These are phyloP conservation scores for Astyanax mexicanus DNA, from an alignment of 2,797 vertebrate species.

Conservation along the genomic window DNA sequence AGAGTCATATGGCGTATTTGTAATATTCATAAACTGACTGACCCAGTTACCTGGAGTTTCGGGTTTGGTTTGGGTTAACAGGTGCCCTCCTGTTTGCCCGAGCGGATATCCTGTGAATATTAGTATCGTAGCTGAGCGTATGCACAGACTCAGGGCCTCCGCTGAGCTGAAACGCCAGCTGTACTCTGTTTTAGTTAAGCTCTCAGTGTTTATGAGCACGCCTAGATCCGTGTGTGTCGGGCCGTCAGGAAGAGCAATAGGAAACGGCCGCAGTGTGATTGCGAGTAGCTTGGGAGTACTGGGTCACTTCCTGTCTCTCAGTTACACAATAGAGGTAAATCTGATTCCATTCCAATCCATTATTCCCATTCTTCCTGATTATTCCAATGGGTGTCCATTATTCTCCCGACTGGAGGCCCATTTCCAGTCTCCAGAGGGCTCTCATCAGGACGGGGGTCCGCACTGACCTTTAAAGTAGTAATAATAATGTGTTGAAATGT, in stretches of 20 bases:
- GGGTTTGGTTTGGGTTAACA: not conserved
- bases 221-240: constrained; percentile 52
- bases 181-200: constrained; percentile 11
- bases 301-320: constrained; percentile 65
- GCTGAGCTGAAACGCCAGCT: not conserved
- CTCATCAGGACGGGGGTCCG: constrained; percentile 22
- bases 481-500: constrained; percentile 15
- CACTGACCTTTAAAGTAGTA: not conserved
- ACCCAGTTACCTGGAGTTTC: constrained; percentile 4
- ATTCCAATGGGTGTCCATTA: constrained; percentile 43
- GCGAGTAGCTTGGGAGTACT: constrained; percentile 69
- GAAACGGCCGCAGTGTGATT: constrained; percentile 73
- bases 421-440: constrained; percentile 44
- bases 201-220: constrained; percentile 16
- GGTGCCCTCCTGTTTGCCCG: not conserved
- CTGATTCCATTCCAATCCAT: constrained; percentile 50
- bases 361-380: constrained; percentile 50
- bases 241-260: constrained; percentile 73
- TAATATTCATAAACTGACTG: constrained; percentile 25
- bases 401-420: constrained; percentile 40
- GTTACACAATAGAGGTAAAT: constrained; percentile 53
- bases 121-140: not conserved
- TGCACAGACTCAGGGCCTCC: not conserved
- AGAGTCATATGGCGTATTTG: constrained; percentile 31
- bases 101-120: not conserved